Evolutionary conservation across 2,888 invertebrate genomes (phyloP).

Genomic region (Synanthedon andrenaeformis): DNA sequence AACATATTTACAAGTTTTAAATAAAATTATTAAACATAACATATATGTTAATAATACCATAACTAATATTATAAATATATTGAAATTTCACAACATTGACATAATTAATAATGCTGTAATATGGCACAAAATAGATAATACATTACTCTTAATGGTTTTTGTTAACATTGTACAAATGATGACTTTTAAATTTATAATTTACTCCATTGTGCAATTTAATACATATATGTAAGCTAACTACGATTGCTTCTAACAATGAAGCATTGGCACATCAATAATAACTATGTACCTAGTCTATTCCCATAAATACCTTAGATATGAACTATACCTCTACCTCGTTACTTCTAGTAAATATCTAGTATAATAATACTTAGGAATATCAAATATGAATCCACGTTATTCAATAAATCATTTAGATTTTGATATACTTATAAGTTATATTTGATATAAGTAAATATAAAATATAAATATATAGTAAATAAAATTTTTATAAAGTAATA

Average conservation of each 20-base stretch:
- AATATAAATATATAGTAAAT: too few relatives aligned
- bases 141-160: too few relatives aligned
- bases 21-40: neutral
- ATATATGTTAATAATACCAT: conserved; percentile 9
- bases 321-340: neutral
- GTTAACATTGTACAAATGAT: too few relatives aligned
- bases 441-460: too few relatives aligned
- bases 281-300: neutral
- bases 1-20: conserved; percentile 1
- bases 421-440: too few relatives aligned
- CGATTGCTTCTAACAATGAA: conserved; percentile 19
- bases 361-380: conserved; percentile 32
- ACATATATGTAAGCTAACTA: neutral
- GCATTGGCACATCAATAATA: conserved; percentile 33
- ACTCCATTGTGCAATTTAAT: neutral
- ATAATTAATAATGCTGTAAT: conserved; percentile 10
- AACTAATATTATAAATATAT: conserved; percentile 5
- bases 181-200: neutral
- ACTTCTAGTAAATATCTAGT: neutral
- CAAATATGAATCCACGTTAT: too few relatives aligned
- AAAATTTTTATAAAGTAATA: too few relatives aligned
- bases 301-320: neutral
- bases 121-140: too few relatives aligned
- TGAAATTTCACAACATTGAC: conserved; percentile 37
- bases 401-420: too few relatives aligned